Conservation (phyloP, 2,113 vertebrate genomes). For the Etheostoma cragini region DNA sequence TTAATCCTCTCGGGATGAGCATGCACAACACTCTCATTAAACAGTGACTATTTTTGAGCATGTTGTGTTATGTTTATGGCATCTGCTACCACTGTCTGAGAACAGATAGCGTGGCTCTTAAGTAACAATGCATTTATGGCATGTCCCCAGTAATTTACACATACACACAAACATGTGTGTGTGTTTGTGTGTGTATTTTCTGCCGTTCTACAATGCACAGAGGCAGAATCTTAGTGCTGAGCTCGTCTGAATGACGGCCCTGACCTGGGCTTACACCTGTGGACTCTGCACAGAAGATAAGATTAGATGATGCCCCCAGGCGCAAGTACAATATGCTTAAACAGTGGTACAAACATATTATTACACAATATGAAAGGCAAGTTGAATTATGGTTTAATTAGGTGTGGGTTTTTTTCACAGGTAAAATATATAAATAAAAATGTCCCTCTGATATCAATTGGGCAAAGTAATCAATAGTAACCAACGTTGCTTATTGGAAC, state of each 20-base stretch:
- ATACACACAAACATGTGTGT: background rate
- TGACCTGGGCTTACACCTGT: conserved; percentile 67
- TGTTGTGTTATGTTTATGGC: background rate
- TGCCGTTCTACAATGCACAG: background rate
- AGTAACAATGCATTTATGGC: conserved; percentile 6
- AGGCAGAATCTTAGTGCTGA: conserved; percentile 40
- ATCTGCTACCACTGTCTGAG: background rate
- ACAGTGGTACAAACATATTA: conserved; percentile 34
- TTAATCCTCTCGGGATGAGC: background rate
- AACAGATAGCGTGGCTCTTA: conserved; percentile 5
- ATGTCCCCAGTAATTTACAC: conserved; percentile 12
- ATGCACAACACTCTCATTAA: background rate
- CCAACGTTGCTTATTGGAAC: background rate
- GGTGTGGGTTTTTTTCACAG: background rate
- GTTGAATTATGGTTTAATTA: background rate
- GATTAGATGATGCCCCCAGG: conserved; percentile 67
- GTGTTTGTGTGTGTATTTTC: background rate
- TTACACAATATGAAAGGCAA: conserved; percentile 16
- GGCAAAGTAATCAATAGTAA: conserved; percentile 32
- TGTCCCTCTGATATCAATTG: conserved; percentile 9
- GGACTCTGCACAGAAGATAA: conserved; percentile 86
- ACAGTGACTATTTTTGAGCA: background rate
- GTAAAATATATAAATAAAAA: background rate
- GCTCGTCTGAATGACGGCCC: conserved; percentile 45
- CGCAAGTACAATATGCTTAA: conserved; percentile 33